Evolutionary conservation across 2,888 invertebrate species (phyloP), one percentile per base, ranked within the genome.

Genomic region (Fabriciana adippe): DNA sequence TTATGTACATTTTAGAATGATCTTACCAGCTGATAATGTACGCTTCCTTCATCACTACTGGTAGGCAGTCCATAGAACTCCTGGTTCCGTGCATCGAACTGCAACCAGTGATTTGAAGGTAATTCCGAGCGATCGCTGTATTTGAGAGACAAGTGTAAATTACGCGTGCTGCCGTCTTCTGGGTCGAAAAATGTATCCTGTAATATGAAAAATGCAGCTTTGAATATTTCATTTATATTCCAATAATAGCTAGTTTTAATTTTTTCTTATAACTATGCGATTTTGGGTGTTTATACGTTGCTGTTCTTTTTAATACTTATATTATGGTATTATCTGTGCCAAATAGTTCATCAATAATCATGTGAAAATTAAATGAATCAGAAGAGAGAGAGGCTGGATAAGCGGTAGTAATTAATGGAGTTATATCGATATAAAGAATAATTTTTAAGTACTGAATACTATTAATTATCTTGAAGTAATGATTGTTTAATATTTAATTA

Each of bases 141-240:
- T 57, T 96, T 93, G 0, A 98, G 90, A 0, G 95, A 94, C 73
- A 98, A 93, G 55, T 94, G 94, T 73, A 98, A 91, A 75, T 94
- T 94, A 55, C 95, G 93, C 0, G 97, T 95, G 72, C 95, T 95
- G 16, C 96, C 96, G 81, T 97, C 97, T 84, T 98, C 97, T 0
- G 95, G 95, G 90, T 98, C 98, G 86, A 95, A 97, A 93, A 98
- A 98, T 2, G 97, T 96, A 81, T 98, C 97, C 94, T 96, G 82
- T 0, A 54, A 55, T 13, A n/a, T 6, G 47, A 47, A 48, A 51
- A 16, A 6, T 11, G 3, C 35, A 41, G 35, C 11, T 6, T 55
- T 31, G 31, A n/a, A 13, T 26, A 54, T 14, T 26, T 55, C 11
- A 14, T 31, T 55, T 15, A 15, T 6, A 8, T 13, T 16, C 3